These are phyloP conservation scores for Cercopithecus mona DNA, from an alignment of 2,113 vertebrate genomes.

Conservation along the genomic window DNA sequence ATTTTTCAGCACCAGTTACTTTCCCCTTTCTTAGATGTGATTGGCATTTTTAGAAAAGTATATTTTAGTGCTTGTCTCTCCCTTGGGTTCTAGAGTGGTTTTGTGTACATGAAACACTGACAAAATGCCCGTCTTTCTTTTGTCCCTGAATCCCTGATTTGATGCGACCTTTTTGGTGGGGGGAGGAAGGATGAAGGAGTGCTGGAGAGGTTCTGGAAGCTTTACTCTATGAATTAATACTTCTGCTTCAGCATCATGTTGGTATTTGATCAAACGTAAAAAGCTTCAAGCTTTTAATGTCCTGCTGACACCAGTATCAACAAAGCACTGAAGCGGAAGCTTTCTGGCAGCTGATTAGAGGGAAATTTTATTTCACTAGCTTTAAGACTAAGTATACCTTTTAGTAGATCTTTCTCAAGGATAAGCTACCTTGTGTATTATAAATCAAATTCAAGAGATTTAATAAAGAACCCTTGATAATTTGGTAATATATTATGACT, in stretches of 20 bases:
- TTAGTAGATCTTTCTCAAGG: conserved; percentile 74
- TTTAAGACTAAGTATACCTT: conserved; percentile 74
- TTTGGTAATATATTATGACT: conserved; percentile 75
- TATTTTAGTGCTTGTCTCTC: not conserved
- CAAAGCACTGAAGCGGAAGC: conserved; percentile 78
- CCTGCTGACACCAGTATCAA: conserved; percentile 72
- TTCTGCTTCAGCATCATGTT: conserved; percentile 73
- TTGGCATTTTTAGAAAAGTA: not conserved
- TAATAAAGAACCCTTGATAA: conserved; percentile 73
- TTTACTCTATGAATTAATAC: conserved; percentile 56
- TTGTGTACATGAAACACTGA: not conserved
- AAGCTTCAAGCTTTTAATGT: conserved; percentile 77
- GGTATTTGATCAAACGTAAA: conserved; percentile 78
- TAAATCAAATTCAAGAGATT: conserved; percentile 78
- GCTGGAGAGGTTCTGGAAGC: conserved; percentile 37
- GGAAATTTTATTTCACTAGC: conserved; percentile 72
- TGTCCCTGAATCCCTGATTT: not conserved
- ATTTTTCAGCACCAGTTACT: not conserved
- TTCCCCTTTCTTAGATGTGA: not conserved
- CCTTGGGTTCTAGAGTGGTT: conserved; percentile 9
- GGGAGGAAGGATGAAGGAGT: conserved; percentile 23
- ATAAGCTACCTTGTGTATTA: conserved; percentile 65
- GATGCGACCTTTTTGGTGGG: conserved; percentile 22
- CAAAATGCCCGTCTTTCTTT: not conserved
- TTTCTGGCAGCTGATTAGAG: conserved; percentile 74